Evolutionary conservation across 2,113 vertebrate species (phyloP), one percentile per base, ranked within the genome.

Genomic region (Tachycineta bicolor): DNA sequence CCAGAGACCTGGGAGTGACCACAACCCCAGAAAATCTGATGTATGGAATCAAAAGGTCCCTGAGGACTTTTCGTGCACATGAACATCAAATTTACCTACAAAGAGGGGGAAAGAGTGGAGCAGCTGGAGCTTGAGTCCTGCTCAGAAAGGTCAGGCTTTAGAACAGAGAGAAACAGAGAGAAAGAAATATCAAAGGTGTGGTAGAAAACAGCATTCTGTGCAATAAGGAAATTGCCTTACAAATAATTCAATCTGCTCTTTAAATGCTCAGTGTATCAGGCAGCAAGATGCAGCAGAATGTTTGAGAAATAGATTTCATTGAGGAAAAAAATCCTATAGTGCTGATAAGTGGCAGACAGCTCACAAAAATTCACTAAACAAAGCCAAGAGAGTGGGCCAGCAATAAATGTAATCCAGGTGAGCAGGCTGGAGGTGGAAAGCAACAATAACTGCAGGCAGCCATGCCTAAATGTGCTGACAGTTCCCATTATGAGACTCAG

Each of bases 391-490:
- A 80, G 68, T 33, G 55, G 80, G 47, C 60, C 62, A 41, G 77
- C 65, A 89, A 91, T 93, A 94, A 96, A 95, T 47, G 87, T 67
- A 81, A 89, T 28, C 33, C 92, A 82, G 77, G 83, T 83, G 93
- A 95, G 87, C 33, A 77, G 83, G 76, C 62, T 86, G 87, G 56
- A 63, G 87, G 77, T 46, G 70, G 74, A 78, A 89, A 96, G 14
- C 69, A 82, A 75, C 87, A 94, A 78, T 89, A 84, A 84, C 52
- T 59, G 31, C 49, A 79, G 82, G 78, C 87, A 79, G 62, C 39
- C 52, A 52, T 31, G 81, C 87, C 85, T 82, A 46, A 94, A 87
- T 53, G 92, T 90, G 73, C 94, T 71, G 82, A 89, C 90, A 94
- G 58, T 31, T 95, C 78, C 78, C 58, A 87, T 85, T 75, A 80